phyloP scores from a whole-genome alignment of 2,113 vertebrate species.

The Charadrius vociferus region DNA sequence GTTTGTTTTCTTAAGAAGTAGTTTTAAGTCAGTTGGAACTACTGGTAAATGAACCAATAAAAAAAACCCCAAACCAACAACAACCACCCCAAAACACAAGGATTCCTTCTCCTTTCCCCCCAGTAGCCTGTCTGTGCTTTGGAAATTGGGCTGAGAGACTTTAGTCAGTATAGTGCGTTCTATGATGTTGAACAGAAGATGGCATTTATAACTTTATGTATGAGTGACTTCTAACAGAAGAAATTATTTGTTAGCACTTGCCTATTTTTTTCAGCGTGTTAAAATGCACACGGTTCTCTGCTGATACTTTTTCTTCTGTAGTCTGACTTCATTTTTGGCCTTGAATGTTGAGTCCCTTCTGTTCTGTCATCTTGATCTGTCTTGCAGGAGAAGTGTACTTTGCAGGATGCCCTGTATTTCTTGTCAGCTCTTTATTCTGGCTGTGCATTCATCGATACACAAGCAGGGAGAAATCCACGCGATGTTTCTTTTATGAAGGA shows the following conservation, averaged over 20 bases:
- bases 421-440: background rate
- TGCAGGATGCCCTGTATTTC: background rate
- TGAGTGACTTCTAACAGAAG: background rate
- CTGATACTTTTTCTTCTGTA: background rate
- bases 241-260: background rate
- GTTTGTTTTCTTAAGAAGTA: background rate
- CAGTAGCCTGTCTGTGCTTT: background rate
- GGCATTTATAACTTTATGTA: background rate
- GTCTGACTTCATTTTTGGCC: background rate
- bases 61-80: accelerated
- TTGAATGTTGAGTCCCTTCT: background rate
- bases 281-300: background rate
- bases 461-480: background rate
- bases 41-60: background rate
- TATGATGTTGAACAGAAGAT: background rate
- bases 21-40: background rate
- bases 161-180: background rate
- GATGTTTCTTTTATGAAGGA: background rate
- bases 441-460: background rate
- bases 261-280: background rate
- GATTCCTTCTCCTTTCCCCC: background rate
- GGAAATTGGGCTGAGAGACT: background rate
- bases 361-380: background rate
- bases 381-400: background rate
- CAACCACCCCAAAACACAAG: background rate